Base-by-base conservation (phyloP, 2,888 invertebrate species). In the Sinelater perroti region DNA sequence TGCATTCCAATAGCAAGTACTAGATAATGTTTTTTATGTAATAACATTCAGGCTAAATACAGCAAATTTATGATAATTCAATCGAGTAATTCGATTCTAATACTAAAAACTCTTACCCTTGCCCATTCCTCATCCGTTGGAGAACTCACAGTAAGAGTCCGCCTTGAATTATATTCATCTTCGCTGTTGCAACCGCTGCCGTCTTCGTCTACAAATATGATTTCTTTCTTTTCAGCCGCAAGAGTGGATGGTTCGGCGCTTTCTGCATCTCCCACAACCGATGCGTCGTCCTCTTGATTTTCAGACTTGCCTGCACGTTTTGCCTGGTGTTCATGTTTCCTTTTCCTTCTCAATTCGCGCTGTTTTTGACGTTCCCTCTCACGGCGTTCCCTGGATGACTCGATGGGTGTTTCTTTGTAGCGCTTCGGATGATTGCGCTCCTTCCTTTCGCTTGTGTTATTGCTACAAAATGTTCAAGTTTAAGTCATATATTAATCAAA, bases 101-200 rank as follows among this genome's bases (percentile, higher is more conserved):
- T n/a, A n/a, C n/a, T 3, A 11, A 13, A 6, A 16, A 7, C 13
- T 59, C 65, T 65, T 66, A 77, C 77, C 65, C 73, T 69, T 53
- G 74, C 71, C 78, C 78, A 78, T 63, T 78, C 78, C 64, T 78
- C 78, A 65, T 75, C 76, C 21, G 76, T 75, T 16, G 77, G 65
- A 63, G 49, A 42, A 18, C 16, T 18, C 4, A 28, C 72, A 62
- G 46, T 38, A 8, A 46, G 20, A 11, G 33, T 28, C 14, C 50
- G 44, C 17, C 57, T 44, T 1, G 53, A 47, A 64, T 74, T 75
- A 67, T 79, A 79, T 61, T 79, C 79, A 67, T 79, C 79, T 62
- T 78, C 79, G 61, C 77, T 78, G 62, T 79, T 79, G 62, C 76
- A 78, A 1, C 79, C 78, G 55, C 76, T 77, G 24, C 72, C 74